Evolutionary conservation across 2,888 invertebrate genomes (phyloP).

Genomic region (Danaus chrysippus): DNA sequence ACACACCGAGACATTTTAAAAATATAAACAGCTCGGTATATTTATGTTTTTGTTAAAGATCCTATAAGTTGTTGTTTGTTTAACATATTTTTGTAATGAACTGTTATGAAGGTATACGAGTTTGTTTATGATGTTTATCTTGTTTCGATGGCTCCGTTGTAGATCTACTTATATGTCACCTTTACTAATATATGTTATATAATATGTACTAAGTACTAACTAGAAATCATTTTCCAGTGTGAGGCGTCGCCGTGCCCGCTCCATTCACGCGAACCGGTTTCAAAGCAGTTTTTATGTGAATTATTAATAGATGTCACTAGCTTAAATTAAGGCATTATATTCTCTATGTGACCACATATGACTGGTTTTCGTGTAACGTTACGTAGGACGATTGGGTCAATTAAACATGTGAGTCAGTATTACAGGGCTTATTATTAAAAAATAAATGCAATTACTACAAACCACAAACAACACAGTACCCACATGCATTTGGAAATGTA

Average conservation of each 20-base stretch:
- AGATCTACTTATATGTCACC: constrained; percentile 8
- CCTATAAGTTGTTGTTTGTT: too few relatives aligned
- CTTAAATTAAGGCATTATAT: constrained; percentile 50
- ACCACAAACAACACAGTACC: constrained; percentile 16
- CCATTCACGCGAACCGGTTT: constrained; percentile 67
- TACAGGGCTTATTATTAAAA: constrained; percentile 58
- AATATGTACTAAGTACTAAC: constrained; percentile 18
- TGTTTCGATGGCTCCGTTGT: not conserved
- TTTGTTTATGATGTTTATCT: too few relatives aligned
- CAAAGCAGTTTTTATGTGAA: constrained; percentile 74
- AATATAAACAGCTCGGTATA: too few relatives aligned
- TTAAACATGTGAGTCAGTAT: constrained; percentile 72
- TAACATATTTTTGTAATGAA: too few relatives aligned
- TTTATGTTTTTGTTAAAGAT: too few relatives aligned
- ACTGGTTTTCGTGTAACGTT: constrained; percentile 31
- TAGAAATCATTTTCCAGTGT: constrained; percentile 51
- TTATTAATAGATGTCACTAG: constrained; percentile 63
- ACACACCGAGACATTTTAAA: too few relatives aligned
- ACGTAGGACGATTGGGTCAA: constrained; percentile 45
- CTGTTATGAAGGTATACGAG: too few relatives aligned
- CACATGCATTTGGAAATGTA: constrained; percentile 2
- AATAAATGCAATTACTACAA: constrained; percentile 17
- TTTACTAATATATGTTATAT: constrained; percentile 6
- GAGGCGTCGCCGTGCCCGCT: constrained; percentile 43
- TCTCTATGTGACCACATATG: constrained; percentile 43